Evolutionary conservation across 2,888 invertebrate species (phyloP), one percentile per base, ranked within the genome.

Genomic region (Coenonympha arcania): DNA sequence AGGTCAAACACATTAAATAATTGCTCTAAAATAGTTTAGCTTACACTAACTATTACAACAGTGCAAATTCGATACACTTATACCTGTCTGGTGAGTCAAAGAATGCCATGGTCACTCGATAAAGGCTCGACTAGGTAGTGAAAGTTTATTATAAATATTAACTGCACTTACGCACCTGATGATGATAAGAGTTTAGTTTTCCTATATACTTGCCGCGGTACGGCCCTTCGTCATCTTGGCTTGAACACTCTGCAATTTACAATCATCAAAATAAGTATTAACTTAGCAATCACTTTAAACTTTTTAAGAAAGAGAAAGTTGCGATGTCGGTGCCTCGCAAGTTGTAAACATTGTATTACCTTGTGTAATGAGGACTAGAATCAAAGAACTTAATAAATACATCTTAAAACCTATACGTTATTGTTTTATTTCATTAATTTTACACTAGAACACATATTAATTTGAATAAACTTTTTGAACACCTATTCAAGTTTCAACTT

Each of bases 141-240:
- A 58, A 58, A 58, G 55, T 54, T 36, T 20, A 6, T 16, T 13
- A 5, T 11, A n/a, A n/a, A 28, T 18, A 4, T 13, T 5, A 20
- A 31, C 11, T 6, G 9, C 19, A 34, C 11, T 18, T 13, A 41
- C 50, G 57, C 65, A 88, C 89, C 81, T 90, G 95, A 73, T 96
- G 95, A 76, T 96, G 95, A 71, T 95, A 96, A 0, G 95, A 93
- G 78, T 95, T 95, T 36, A 96, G 80, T 78, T 93, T 93, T 4
- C 95, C 95, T 49, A 96, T 83, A 62, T 90, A 90, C 76, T 92
- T 93, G 41, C 96, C 96, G 52, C 87, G 88, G 69, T 95, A 94
- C 4, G 92, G 92, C 0, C 91, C 92, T 30, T 89, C 89, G 34
- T 91, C 90, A 45, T 93, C 91, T 60, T 88, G 84, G n/a, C 83